A percentile compares a stretch with the other conserved stretches of the same genome.
These are phyloP conservation scores for Myiozetetes cayanensis DNA, from an alignment of 2,113 vertebrate genomes.

Conservation along the genomic window DNA sequence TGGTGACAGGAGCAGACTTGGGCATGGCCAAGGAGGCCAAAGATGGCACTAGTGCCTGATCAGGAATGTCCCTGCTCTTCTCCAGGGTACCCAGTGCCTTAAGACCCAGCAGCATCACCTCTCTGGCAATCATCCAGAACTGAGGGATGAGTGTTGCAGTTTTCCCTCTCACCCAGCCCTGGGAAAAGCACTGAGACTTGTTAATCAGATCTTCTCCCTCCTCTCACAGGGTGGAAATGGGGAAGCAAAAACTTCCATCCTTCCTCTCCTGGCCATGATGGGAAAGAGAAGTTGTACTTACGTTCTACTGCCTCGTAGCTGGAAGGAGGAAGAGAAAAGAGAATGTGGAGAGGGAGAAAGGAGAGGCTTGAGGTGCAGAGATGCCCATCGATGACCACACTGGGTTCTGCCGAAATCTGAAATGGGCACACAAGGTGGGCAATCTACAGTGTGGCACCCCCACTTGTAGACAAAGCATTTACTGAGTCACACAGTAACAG, in stretches of 20 bases:
- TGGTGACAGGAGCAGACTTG: neutral
- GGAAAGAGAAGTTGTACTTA: neutral
- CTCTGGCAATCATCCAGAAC: neutral
- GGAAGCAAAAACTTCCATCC: neutral
- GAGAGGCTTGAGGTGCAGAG: accelerated
- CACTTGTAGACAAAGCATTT: accelerated
- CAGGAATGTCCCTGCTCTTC: neutral
- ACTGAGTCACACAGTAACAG: neutral
- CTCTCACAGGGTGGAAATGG: neutral
- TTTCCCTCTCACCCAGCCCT: neutral
- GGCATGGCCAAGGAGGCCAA: neutral
- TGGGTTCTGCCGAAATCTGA: neutral
- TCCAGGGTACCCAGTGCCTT: neutral
- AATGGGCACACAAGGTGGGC: neutral
- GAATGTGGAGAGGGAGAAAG: neutral
- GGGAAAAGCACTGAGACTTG: neutral
- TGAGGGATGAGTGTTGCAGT: neutral
- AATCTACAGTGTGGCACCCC: neutral
- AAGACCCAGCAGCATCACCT: neutral
- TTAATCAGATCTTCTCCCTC: neutral
- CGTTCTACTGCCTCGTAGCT: neutral
- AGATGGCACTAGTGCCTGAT: neutral
- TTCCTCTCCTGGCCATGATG: neutral
- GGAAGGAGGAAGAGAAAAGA: neutral
- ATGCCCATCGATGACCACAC: accelerated